Percentiles rank a stretch among this genome's conserved stretches.
These are phyloP conservation scores for Sarcophaga rosellei DNA, from an alignment of 2,888 invertebrate genomes.

Conservation along the genomic window DNA sequence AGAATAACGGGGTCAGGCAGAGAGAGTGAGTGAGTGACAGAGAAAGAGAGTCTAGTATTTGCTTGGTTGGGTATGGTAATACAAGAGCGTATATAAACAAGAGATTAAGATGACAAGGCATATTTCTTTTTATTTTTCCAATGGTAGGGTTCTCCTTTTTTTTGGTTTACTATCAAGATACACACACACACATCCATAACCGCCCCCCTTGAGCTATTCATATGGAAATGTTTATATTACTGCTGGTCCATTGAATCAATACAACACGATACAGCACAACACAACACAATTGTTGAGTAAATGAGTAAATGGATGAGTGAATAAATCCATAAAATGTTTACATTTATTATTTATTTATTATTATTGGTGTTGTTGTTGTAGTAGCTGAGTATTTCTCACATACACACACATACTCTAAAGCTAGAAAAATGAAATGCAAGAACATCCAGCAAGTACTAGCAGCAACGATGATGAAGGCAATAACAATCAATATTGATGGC, in stretches of 20 bases:
- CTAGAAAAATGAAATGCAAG: no score
- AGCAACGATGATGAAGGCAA: neutral
- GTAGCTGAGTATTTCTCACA: constrained; percentile 42
- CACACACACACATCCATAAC: neutral
- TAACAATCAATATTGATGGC: neutral
- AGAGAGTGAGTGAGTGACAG: neutral
- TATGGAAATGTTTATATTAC: constrained; percentile 54
- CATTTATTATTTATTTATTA: constrained; percentile 25
- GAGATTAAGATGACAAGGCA: constrained; percentile 51
- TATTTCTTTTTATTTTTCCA: neutral
- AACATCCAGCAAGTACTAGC: neutral
- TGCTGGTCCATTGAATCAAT: constrained; percentile 64
- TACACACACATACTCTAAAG: neutral
- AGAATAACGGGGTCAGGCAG: no score
- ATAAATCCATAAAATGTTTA: constrained; percentile 52
- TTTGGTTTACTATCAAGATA: neutral
- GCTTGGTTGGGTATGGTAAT: constrained; percentile 29
- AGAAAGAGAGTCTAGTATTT: neutral
- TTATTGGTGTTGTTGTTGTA: constrained; percentile 6
- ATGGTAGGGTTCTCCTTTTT: neutral
- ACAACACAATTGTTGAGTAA: constrained; percentile 45
- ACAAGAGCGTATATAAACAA: constrained; percentile 38
- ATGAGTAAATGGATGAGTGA: constrained; percentile 53
- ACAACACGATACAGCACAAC: no score
- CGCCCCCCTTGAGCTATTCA: constrained; percentile 26